Evolutionary conservation across 1,140 invertebrate species (phyloP).

Genomic region (Pemphigus obesinymphae): DNA sequence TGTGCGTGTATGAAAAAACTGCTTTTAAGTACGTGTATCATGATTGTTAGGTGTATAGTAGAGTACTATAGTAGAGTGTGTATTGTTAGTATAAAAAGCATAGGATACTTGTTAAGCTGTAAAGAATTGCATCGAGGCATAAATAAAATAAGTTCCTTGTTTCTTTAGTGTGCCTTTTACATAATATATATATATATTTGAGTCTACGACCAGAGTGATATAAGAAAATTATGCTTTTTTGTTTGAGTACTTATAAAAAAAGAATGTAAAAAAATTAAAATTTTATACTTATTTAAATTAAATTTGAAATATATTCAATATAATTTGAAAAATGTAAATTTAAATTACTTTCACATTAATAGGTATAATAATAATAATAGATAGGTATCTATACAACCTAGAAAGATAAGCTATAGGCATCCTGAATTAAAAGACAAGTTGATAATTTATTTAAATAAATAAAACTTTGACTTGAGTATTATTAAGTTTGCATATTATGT

Average conservation of each 20-base stretch:
- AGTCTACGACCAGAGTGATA: not conserved
- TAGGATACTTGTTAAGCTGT: slow-evolving; percentile 13
- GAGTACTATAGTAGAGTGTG: not conserved
- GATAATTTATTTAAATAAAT: no score
- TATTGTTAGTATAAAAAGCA: slow-evolving; percentile 3
- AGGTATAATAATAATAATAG: no score
- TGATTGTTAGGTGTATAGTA: not conserved
- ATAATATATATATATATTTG: not conserved
- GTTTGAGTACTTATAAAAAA: not conserved
- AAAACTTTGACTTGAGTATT: no score
- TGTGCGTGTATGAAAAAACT: not conserved
- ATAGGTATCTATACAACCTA: no score
- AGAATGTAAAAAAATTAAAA: no score
- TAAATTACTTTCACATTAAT: no score
- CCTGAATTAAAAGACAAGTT: no score
- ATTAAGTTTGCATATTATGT: no score
- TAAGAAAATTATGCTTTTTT: not conserved
- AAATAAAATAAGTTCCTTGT: not conserved
- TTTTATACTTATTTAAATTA: no score
- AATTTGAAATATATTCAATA: no score
- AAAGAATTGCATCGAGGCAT: slow-evolving; percentile 3
- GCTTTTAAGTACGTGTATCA: slow-evolving; percentile 1
- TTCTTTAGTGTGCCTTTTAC: not conserved
- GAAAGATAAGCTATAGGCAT: no score
- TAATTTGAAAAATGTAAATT: no score